phyloP scores from a whole-genome alignment of 2,113 vertebrate species.

The Cettia cetti region DNA sequence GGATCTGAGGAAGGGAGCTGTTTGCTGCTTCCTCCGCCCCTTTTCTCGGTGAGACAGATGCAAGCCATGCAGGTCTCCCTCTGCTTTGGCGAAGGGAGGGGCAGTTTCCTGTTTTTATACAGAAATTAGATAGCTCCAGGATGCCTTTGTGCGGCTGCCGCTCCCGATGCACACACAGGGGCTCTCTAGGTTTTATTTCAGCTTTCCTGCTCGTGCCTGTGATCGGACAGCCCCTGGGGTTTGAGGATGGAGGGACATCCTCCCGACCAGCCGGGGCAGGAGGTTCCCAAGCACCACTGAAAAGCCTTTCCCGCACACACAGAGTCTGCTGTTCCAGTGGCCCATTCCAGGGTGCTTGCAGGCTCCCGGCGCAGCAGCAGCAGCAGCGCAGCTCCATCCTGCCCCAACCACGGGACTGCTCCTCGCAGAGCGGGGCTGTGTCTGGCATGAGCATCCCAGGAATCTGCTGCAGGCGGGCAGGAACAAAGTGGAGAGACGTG shows the following conservation, averaged over 20 bases:
- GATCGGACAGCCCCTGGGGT: accelerated
- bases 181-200: neutral
- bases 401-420: neutral
- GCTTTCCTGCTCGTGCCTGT: neutral
- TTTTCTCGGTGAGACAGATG: neutral
- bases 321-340: neutral
- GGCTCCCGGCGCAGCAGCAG: neutral
- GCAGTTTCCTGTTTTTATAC: conserved; percentile 41
- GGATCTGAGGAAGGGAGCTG: neutral
- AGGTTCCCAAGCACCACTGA: neutral
- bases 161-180: neutral
- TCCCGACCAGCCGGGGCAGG: accelerated
- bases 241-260: neutral
- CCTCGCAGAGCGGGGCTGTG: neutral
- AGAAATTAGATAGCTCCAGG: conserved; percentile 27
- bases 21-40: neutral
- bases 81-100: conserved; percentile 1
- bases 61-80: neutral
- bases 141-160: neutral
- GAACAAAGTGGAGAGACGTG: neutral
- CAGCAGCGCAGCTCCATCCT: neutral
- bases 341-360: neutral
- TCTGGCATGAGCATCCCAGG: neutral
- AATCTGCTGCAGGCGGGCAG: neutral
- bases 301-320: neutral